Percentiles rank a stretch among this genome's conserved stretches.
These are phyloP conservation scores for Leguminivora glycinivorella DNA, from an alignment of 1,140 invertebrate genomes.

Conservation along the genomic window DNA sequence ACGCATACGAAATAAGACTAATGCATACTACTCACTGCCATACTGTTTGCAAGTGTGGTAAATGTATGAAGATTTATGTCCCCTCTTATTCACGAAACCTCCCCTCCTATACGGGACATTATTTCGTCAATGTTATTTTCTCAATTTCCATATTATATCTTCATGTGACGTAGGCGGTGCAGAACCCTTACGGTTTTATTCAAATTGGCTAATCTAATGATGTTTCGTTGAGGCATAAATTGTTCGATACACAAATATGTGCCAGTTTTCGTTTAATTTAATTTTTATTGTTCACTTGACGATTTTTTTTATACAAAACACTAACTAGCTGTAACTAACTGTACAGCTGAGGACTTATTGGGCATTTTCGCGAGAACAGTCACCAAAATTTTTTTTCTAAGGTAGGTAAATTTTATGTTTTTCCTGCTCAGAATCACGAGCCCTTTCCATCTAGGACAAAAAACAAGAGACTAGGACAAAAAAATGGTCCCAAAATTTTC, in stretches of 20 bases:
- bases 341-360: too few relatives aligned
- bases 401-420: too few relatives aligned
- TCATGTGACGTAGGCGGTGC: conserved; percentile 29
- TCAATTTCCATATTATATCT: conserved; percentile 45
- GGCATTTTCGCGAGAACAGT: too few relatives aligned
- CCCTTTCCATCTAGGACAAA: too few relatives aligned
- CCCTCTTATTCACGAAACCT: background rate
- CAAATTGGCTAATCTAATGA: background rate
- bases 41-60: background rate
- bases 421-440: too few relatives aligned
- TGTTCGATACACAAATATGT: background rate
- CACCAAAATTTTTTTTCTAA: too few relatives aligned
- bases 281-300: too few relatives aligned
- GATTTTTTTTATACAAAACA: too few relatives aligned
- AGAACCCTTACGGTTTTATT: background rate
- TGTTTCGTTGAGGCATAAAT: background rate
- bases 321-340: too few relatives aligned
- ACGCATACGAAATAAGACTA: background rate
- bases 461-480: too few relatives aligned
- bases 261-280: too few relatives aligned
- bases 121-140: conserved; percentile 38
- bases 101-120: conserved; percentile 28
- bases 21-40: background rate
- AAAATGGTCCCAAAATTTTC: too few relatives aligned
- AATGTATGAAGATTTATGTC: conserved; percentile 15